phyloP scores from a whole-genome alignment of 1,140 invertebrate genomes.

The Rhynchophorus ferrugineus region DNA sequence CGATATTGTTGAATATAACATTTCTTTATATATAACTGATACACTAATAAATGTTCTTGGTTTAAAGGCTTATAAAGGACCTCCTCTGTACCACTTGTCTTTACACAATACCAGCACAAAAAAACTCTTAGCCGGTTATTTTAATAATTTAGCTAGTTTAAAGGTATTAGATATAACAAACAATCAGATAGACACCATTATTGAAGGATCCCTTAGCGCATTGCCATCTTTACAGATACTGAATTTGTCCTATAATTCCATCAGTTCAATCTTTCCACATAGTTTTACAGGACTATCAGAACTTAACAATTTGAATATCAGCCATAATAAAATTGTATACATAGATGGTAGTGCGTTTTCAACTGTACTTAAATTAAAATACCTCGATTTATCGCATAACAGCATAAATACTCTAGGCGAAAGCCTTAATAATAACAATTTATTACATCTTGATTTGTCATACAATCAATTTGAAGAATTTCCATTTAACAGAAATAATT shows the following conservation, averaged over 20 bases:
- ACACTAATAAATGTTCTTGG: too few relatives aligned
- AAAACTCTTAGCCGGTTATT: neutral
- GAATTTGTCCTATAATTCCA: neutral
- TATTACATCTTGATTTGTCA: neutral
- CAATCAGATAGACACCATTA: neutral
- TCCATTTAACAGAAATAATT: too few relatives aligned
- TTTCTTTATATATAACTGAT: too few relatives aligned
- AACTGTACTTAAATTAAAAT: neutral
- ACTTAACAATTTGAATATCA: neutral
- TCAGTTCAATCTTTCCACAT: neutral
- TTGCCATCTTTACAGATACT: neutral
- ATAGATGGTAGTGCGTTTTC: neutral
- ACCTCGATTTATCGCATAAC: neutral
- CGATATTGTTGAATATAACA: too few relatives aligned
- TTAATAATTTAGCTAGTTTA: neutral
- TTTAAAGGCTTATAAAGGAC: too few relatives aligned
- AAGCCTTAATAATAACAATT: neutral
- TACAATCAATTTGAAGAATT: neutral
- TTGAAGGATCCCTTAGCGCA: neutral
- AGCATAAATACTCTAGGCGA: neutral
- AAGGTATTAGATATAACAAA: neutral
- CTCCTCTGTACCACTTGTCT: too few relatives aligned
- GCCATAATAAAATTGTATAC: neutral
- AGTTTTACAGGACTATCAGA: neutral
- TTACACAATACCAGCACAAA: neutral